Percentiles rank a stretch among this genome's conserved stretches.
phyloP scores from a whole-genome alignment of 2,888 invertebrate genomes.

The Microdon myrmicae region DNA sequence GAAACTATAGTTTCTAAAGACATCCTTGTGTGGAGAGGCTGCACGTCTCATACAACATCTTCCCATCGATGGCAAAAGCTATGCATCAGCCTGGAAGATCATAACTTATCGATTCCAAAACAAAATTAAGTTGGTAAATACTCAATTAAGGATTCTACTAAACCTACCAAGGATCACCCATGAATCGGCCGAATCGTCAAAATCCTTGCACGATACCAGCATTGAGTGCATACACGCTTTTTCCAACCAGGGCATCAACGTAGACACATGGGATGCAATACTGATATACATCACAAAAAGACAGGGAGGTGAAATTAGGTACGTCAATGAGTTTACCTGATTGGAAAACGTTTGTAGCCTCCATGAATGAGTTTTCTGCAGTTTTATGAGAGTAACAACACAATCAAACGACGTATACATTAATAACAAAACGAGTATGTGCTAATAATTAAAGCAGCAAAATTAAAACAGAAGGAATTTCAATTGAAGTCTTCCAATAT shows the following conservation, averaged over 20 bases:
- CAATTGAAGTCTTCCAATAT: too few relatives aligned
- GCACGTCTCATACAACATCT: conserved; percentile 2
- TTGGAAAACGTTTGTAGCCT: too few relatives aligned
- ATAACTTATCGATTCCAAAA: conserved; percentile 4
- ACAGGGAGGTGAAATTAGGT: too few relatives aligned
- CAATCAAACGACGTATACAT: too few relatives aligned
- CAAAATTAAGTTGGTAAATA: conserved; percentile 6
- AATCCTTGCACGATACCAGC: conserved; percentile 10
- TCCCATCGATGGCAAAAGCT: conserved; percentile 5
- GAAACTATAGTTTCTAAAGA: conserved; percentile 7
- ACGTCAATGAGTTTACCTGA: too few relatives aligned
- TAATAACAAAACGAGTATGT: too few relatives aligned
- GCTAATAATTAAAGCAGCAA: too few relatives aligned
- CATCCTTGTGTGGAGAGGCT: conserved; percentile 1
- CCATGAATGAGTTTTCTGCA: too few relatives aligned
- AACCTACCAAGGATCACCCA: conserved; percentile 4
- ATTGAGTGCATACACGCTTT: conserved; percentile 7
- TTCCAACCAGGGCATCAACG: not conserved
- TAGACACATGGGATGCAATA: not conserved
- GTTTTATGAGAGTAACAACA: too few relatives aligned
- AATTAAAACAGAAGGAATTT: too few relatives aligned
- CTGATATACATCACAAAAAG: conserved; percentile 6
- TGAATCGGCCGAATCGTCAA: not conserved
- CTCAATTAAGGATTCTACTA: conserved; percentile 9
- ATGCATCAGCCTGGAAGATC: conserved; percentile 2